Conservation (phyloP, 2,888 invertebrate genomes). For the Oscheius sp. region DNA sequence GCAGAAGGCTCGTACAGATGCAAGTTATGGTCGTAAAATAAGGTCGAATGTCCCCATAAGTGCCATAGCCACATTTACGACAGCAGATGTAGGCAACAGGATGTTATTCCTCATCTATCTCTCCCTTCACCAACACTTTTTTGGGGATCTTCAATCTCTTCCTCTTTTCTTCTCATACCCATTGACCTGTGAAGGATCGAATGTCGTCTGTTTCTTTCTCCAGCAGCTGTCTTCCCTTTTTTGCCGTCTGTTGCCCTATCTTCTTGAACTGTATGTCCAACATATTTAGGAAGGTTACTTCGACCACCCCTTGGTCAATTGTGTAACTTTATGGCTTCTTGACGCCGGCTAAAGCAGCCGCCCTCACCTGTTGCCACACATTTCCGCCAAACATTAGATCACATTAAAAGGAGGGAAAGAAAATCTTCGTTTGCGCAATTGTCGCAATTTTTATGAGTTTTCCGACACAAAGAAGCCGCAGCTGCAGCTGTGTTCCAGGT, state of each 20-base stretch:
- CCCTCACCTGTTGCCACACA: too few relatives aligned
- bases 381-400: too few relatives aligned
- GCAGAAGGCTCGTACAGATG: slow-evolving; percentile 21
- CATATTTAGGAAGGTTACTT: too few relatives aligned
- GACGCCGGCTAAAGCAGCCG: too few relatives aligned
- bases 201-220: too few relatives aligned
- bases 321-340: too few relatives aligned
- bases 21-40: slow-evolving; percentile 25
- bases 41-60: slow-evolving; percentile 19
- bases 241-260: background rate
- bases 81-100: slow-evolving; percentile 24
- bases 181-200: too few relatives aligned
- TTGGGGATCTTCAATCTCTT: background rate
- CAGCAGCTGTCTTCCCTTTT: too few relatives aligned
- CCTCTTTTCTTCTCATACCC: too few relatives aligned
- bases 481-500: slow-evolving; percentile 12
- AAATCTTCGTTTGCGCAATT: slow-evolving; percentile 1
- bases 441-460: slow-evolving; percentile 6
- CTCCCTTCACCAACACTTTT: too few relatives aligned
- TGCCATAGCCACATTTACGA: slow-evolving; percentile 18
- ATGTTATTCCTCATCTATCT: background rate
- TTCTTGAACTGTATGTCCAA: too few relatives aligned
- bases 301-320: too few relatives aligned
- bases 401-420: background rate
- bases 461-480: slow-evolving; percentile 7